Evolutionary conservation across 2,797 vertebrate genomes (phyloP).

Genomic region (Momotus momota): DNA sequence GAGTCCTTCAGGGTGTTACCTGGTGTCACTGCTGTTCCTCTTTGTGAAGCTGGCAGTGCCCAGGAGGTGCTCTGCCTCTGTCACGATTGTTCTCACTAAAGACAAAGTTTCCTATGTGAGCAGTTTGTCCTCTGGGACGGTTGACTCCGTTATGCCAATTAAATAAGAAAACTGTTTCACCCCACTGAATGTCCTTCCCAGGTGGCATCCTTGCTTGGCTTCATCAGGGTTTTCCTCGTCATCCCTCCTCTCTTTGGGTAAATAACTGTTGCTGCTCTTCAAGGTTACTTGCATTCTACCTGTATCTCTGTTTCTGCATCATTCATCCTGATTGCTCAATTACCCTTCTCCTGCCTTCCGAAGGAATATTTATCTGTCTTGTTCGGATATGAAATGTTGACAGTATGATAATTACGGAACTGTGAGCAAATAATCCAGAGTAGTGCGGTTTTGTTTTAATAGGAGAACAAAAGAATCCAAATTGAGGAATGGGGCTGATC

Average conservation of each 20-base stretch:
- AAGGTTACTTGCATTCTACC: constrained; percentile 21
- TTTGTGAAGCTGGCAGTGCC: neutral
- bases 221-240: neutral
- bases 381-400: constrained; percentile 13
- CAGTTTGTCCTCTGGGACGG: neutral
- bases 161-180: neutral
- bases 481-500: neutral
- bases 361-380: constrained; percentile 49
- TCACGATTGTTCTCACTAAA: neutral
- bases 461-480: constrained; percentile 9
- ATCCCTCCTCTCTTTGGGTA: neutral
- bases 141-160: neutral
- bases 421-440: constrained; percentile 39
- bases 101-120: neutral
- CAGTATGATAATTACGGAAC: neutral
- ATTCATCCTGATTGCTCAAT: constrained; percentile 56
- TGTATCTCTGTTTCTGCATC: neutral
- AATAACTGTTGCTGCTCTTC: neutral
- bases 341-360: constrained; percentile 35
- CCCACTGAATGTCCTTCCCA: neutral
- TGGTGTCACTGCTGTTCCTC: too few species aligned
- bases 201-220: neutral
- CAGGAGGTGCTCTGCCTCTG: neutral
- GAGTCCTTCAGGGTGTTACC: neutral
- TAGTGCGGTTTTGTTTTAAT: neutral